Evolutionary conservation across 1,140 invertebrate genomes (phyloP).

Genomic region (Drosophila pallidifrons): DNA sequence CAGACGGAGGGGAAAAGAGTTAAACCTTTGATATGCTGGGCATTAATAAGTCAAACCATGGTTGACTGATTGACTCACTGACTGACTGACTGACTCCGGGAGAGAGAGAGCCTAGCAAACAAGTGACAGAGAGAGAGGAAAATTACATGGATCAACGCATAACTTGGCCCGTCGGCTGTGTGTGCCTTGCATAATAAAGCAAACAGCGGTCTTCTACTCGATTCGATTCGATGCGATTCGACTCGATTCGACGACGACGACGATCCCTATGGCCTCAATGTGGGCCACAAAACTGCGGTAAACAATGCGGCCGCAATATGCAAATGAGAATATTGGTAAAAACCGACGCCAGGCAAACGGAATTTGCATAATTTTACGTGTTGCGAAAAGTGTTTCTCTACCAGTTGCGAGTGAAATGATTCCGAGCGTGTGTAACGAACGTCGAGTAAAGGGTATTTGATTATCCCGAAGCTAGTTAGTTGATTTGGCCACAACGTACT

Average conservation of each 20-base stretch:
- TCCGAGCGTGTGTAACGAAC: slow-evolving; percentile 20
- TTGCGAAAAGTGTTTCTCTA: slow-evolving; percentile 43
- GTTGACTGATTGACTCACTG: slow-evolving; percentile 28
- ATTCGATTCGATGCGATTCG: not conserved
- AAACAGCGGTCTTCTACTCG: slow-evolving; percentile 9
- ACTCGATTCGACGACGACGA: slow-evolving; percentile 10
- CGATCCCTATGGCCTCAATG: slow-evolving; percentile 4
- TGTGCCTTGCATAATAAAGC: slow-evolving; percentile 73
- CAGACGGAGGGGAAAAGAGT: slow-evolving; percentile 15
- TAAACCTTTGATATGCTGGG: slow-evolving; percentile 57
- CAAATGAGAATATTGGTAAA: slow-evolving; percentile 72
- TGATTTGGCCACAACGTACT: slow-evolving; percentile 32
- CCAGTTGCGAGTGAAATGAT: slow-evolving; percentile 34
- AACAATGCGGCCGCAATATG: slow-evolving; percentile 74
- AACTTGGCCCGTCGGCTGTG: slow-evolving; percentile 38
- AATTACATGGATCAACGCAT: slow-evolving; percentile 66
- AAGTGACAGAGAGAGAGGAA: slow-evolving; percentile 39
- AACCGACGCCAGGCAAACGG: slow-evolving; percentile 12
- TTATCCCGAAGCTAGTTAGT: slow-evolving; percentile 45
- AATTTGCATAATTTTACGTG: slow-evolving; percentile 71
- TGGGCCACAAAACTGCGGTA: slow-evolving; percentile 55
- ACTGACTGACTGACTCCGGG: not conserved
- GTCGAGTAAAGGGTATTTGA: slow-evolving; percentile 23
- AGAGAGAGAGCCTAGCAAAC: not conserved
- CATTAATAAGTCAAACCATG: slow-evolving; percentile 78